Base-by-base conservation (phyloP, 2,888 invertebrate genomes). In the Sthenelais limicola region DNA sequence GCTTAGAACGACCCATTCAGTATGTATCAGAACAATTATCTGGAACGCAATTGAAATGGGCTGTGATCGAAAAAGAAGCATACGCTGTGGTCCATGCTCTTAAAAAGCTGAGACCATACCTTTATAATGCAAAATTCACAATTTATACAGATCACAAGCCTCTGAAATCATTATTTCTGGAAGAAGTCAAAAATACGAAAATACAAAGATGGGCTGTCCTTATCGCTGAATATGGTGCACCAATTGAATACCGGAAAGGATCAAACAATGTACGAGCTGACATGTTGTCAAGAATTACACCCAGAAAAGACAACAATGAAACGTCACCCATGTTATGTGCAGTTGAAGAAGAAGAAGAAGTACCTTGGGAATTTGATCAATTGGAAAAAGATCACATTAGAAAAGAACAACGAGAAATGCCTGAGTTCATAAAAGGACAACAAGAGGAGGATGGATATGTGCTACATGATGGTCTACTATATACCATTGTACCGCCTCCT, bases 141-240 rank as follows among this genome's bases (percentile, higher is more conserved):
- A 70, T 70, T 28, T 38, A 38, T 18, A 71, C 71, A 0, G 74
- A 74, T 43, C 71, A 66, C 49, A 67, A 71, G 47, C 74, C 74
- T 0, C 38, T 74, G 24, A 71, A 67, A n/a, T 74, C 71, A 18
- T 12, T 71, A 0, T 74, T 75, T 24, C 47, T 32, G 1, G 35
- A 58, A 15, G 71, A 75, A 35, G 54, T 73, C 18, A 58, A 68
- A 21, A 75, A 75, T 35, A 73, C 75, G 1, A 71, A 68, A 30
- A 68, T 75, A 0, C 75, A 75, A 68, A 26, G 73, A 1, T 75
- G 75, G 75, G 73, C 68, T 1, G 73, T 75, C 0, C 26, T 74
- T 9, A 1, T 75, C 15, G 73, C 73, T 12, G 75, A 75, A 56
- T 75, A 58, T 32, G 75, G 71, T 1, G 71, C 68, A 18, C 74